Evolutionary conservation across 2,113 vertebrate species (phyloP), one percentile per base, ranked within the genome.

Genomic region (Colinus virginianus): DNA sequence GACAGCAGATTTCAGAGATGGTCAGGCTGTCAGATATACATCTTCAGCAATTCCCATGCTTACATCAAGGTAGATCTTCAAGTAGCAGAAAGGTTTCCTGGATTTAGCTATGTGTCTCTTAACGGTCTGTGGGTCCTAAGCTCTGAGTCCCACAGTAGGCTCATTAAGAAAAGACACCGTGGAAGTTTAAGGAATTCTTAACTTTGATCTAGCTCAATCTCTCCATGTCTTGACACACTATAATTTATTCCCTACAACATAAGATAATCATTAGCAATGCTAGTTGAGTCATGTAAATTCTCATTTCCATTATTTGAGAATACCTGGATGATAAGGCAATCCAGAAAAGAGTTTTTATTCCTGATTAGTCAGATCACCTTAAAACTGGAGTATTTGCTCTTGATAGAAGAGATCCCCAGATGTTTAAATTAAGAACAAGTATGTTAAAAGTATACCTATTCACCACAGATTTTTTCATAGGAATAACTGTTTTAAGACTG

Each of bases 131-230:
- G 59, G 40, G 32, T 45, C 42, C 32, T 55, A 1, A 56, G 45
- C 4, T 42, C 62, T 74, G 63, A 77, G 55, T 70, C 19, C 11
- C 38, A 62, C 23, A 62, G 20, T 74, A 46, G 42, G 25, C 4
- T 11, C 12, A 5, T 49, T 38, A 79, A 82, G 34, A 74, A 7
- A 77, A 90, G 11, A 15, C 70, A 45, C 84, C 71, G 34, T 28
- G 18, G 49, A 87, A 85, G 79, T 93, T 42, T 91, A 68, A 79
- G 36, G 72, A 79, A 53, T 48, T 8, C 8, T 86, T 75, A 36
- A 30, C 86, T 90, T 80, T 71, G 1, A 64, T 38, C 12, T 58
- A 66, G 16, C 3, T 79, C 30, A 40, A 53, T 34, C 23, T 87
- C 68, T 53, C 67, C 66, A 20, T 62, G 26, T 12, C 38, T 87